These are phyloP conservation scores for Caenorhabditis sp. DNA, from an alignment of 2,888 invertebrate genomes.

Conservation along the genomic window DNA sequence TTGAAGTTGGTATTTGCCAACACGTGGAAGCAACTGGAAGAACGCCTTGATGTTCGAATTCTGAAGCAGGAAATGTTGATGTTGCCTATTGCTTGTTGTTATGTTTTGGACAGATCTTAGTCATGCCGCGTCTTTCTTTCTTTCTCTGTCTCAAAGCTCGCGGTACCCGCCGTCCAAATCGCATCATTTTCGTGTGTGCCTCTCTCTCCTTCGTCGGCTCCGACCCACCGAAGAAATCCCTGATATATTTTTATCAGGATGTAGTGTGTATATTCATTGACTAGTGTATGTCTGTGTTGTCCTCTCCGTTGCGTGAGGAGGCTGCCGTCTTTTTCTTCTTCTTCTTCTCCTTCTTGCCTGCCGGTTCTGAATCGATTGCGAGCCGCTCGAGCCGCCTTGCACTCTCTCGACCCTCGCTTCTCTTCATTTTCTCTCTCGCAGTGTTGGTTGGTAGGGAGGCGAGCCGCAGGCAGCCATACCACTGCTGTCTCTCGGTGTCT, in stretches of 20 bases:
- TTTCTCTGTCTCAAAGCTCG: conserved; percentile 10
- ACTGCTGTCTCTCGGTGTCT: conserved; percentile 17
- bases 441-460: conserved; percentile 32
- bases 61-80: neutral
- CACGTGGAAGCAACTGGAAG: neutral
- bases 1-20: no score
- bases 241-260: conserved; percentile 34
- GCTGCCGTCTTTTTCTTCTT: conserved; percentile 31
- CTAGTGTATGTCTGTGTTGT: conserved; percentile 18
- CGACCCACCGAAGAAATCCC: conserved; percentile 10
- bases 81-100: neutral
- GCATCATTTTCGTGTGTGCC: conserved; percentile 16
- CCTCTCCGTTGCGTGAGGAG: conserved; percentile 27
- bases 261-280: conserved; percentile 27
- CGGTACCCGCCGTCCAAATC: neutral
- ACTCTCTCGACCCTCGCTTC: conserved; percentile 5
- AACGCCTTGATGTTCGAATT: neutral
- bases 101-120: neutral
- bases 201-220: neutral
- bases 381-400: conserved; percentile 12
- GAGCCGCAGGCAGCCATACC: conserved; percentile 12
- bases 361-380: conserved; percentile 29
- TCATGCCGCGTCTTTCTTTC: conserved; percentile 37
- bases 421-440: conserved; percentile 33
- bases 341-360: conserved; percentile 21